Evolutionary conservation across 1,140 invertebrate species (phyloP), one percentile per base, ranked within the genome.

Genomic region (Chrysomallon squamiferum): DNA sequence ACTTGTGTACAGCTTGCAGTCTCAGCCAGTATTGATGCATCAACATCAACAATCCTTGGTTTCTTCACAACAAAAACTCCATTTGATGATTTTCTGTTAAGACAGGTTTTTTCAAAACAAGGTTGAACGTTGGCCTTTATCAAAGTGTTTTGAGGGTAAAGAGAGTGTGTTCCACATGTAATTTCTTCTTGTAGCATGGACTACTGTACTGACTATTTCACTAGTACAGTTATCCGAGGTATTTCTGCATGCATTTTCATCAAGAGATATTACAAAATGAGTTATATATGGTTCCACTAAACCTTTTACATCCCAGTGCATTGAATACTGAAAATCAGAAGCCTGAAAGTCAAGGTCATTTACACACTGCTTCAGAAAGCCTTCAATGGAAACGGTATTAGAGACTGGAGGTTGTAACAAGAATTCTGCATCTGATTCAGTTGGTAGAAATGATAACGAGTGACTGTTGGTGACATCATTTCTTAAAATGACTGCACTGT

Each of bases 81-180:
- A 54, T 54, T 30, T 27, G 50, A 54, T 27, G 50, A 54, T 54
- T 54, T 54, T 30, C 50, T 27, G 15, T 25, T 25, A 15, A 54
- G 29, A 27, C 50, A 54, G 15, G 25, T 30, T 5, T 25, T 27
- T 25, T 54, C 50, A 54, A 54, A 54, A 29, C 50, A 54, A 3
- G 50, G 50, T 22, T 30, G 22, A 13, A 54, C 50, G 25, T 6
- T 27, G 22, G 18, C 25, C 29, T 54, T 25, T 4, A 30, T 54
- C 13, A 54, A 18, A 54, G 7, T 18, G 13, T n/a, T 54, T 15
- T 13, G 18, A 15, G 15, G 22, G 50, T 54, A 27, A 3, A n/a
- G 29, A 15, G n/a, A 27, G 22, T 15, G 15, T 54, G 25, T 54
- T 27, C 25, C 9, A 27, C 22, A 27, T 20, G 25, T 54, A 25